Percentiles rank a stretch among this genome's conserved stretches.
Evolutionary conservation across 2,797 vertebrate genomes (phyloP).

Genomic region (Geotrypetes seraphini): DNA sequence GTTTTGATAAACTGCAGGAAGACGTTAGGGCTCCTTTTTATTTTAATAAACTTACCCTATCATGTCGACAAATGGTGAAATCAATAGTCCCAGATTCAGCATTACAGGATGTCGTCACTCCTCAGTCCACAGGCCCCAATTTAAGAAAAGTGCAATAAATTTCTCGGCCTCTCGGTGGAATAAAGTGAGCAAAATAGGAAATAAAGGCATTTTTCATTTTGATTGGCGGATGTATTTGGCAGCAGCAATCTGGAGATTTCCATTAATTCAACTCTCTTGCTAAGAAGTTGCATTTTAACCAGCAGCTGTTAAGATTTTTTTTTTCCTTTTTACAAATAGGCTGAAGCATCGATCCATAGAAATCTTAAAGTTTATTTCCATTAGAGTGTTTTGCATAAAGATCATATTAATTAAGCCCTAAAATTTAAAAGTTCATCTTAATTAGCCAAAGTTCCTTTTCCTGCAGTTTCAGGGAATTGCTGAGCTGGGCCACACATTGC

Average conservation of each 20-base stretch:
- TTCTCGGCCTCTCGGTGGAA: neutral
- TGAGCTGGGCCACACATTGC: constrained; percentile 23
- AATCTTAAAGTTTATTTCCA: constrained; percentile 47
- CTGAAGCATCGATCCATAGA: constrained; percentile 26
- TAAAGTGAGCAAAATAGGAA: neutral
- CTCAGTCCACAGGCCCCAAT: neutral
- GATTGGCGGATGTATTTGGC: neutral
- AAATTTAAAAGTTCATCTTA: constrained; percentile 84
- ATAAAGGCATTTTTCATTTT: neutral
- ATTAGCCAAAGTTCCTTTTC: constrained; percentile 73
- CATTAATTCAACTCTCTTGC: neutral
- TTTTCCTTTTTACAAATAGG: constrained; percentile 20
- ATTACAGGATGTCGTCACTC: neutral
- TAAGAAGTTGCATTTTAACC: constrained; percentile 3
- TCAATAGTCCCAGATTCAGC: constrained; percentile 3
- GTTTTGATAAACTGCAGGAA: neutral
- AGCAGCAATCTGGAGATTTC: constrained; percentile 5
- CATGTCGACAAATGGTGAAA: constrained; percentile 4
- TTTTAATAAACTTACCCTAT: constrained; percentile 4
- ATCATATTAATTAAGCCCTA: constrained; percentile 60
- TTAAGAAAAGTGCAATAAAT: neutral
- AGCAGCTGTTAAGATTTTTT: constrained; percentile 12
- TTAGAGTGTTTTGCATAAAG: constrained; percentile 65
- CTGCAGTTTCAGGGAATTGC: constrained; percentile 63
- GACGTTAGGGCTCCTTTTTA: neutral